These are phyloP conservation scores for Oeneis ivallda DNA, from an alignment of 2,888 invertebrate genomes.

Conservation along the genomic window DNA sequence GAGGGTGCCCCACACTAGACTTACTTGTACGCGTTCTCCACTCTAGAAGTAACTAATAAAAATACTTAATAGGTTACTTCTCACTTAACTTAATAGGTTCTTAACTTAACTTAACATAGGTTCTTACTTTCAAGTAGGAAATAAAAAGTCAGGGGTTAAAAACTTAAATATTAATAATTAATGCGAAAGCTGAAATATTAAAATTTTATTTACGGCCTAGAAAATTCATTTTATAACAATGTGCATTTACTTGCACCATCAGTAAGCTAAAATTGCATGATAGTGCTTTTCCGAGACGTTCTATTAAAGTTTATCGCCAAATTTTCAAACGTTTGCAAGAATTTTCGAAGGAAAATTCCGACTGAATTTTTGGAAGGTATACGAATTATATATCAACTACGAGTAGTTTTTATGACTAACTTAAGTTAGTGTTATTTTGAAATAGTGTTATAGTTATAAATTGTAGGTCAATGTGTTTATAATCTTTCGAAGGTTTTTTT, in stretches of 20 bases:
- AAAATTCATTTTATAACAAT: constrained; percentile 7
- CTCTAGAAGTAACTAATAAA: too few relatives aligned
- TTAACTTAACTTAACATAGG: too few relatives aligned
- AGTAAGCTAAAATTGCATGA: constrained; percentile 9
- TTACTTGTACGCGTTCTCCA: too few relatives aligned
- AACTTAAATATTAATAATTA: not conserved
- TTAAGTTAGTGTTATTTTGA: too few relatives aligned
- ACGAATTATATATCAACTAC: too few relatives aligned
- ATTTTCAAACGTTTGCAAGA: constrained; percentile 7
- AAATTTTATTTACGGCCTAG: not conserved
- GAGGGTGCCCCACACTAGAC: too few relatives aligned
- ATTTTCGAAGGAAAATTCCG: not conserved
- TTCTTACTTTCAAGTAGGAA: not conserved
- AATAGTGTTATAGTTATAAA: too few relatives aligned
- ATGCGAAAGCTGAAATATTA: not conserved
- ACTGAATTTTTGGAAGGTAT: not conserved
- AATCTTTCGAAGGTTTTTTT: too few relatives aligned
- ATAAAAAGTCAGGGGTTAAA: not conserved
- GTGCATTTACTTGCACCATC: constrained; percentile 2
- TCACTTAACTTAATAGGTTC: too few relatives aligned
- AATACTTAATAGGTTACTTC: too few relatives aligned
- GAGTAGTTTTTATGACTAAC: too few relatives aligned
- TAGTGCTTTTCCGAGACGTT: constrained; percentile 14
- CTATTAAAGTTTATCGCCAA: constrained; percentile 17
- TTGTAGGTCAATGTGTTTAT: too few relatives aligned